phyloP scores from a whole-genome alignment of 2,797 vertebrate species.

The Pipistrellus kuhlii region DNA sequence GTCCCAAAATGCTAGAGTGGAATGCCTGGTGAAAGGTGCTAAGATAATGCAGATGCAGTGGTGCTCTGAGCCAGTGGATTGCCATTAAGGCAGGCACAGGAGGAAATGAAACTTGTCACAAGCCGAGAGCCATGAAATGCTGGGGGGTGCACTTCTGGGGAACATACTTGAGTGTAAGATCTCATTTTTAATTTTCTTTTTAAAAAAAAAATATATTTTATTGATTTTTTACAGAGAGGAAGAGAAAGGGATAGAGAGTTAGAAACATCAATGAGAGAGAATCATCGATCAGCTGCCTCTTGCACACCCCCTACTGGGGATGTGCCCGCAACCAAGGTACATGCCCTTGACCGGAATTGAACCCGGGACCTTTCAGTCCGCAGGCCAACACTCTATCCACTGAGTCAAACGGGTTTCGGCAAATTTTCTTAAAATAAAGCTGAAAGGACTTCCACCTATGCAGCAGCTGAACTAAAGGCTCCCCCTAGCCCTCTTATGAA shows the following conservation, averaged over 20 bases:
- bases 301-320: too few species aligned
- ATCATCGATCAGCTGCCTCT: too few species aligned
- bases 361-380: too few species aligned
- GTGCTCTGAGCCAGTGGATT: background rate
- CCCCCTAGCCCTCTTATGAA: background rate
- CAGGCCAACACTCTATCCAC: too few species aligned
- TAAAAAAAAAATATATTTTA: background rate
- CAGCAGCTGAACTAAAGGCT: background rate
- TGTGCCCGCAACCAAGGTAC: too few species aligned
- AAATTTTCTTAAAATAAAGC: constrained; percentile 39
- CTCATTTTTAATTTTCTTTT: constrained; percentile 42
- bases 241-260: too few species aligned
- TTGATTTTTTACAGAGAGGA: too few species aligned
- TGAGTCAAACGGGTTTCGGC: too few species aligned
- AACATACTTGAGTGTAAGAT: background rate
- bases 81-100: background rate
- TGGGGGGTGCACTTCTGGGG: background rate
- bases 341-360: too few species aligned
- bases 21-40: background rate
- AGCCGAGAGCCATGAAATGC: background rate
- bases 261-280: too few species aligned
- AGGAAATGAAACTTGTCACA: constrained; percentile 15
- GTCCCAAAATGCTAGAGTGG: background rate
- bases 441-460: background rate
- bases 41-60: background rate